Evolutionary conservation across 2,113 vertebrate species (phyloP).

Genomic region (Dascyllus trimaculatus): DNA sequence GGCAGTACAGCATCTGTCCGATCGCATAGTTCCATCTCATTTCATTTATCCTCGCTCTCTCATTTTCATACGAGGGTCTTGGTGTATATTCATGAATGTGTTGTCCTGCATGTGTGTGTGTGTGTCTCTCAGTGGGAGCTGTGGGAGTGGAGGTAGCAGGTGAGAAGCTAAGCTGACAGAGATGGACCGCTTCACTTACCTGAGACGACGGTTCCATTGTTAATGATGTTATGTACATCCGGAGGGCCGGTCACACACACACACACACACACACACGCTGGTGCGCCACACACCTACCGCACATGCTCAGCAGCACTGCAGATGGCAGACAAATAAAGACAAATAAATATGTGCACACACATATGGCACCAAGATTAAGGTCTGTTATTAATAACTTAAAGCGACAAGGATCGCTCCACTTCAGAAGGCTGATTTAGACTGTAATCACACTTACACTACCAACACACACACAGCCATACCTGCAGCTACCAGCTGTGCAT

Average conservation of each 20-base stretch:
- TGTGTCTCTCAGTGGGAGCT: constrained; percentile 1
- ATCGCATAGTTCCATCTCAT: neutral
- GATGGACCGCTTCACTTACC: constrained; percentile 74
- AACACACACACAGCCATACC: constrained; percentile 33
- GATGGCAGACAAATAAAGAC: constrained; percentile 58
- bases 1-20: constrained; percentile 31
- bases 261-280: constrained; percentile 37
- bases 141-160: constrained; percentile 35
- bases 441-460: constrained; percentile 86
- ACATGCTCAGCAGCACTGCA: constrained; percentile 37
- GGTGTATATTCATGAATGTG: constrained; percentile 7
- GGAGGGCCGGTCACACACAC: constrained; percentile 36
- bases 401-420: constrained; percentile 33
- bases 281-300: constrained; percentile 10
- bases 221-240: constrained; percentile 74
- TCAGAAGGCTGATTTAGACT: constrained; percentile 82
- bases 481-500: constrained; percentile 11
- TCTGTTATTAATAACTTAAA: constrained; percentile 66
- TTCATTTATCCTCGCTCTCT: constrained; percentile 3
- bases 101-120: constrained; percentile 1
- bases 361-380: constrained; percentile 49
- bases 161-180: constrained; percentile 79
- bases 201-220: constrained; percentile 56
- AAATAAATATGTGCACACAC: constrained; percentile 54
- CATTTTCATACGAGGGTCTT: neutral